Base-by-base conservation (phyloP, 2,888 invertebrate species). In the Melanargia galathea region DNA sequence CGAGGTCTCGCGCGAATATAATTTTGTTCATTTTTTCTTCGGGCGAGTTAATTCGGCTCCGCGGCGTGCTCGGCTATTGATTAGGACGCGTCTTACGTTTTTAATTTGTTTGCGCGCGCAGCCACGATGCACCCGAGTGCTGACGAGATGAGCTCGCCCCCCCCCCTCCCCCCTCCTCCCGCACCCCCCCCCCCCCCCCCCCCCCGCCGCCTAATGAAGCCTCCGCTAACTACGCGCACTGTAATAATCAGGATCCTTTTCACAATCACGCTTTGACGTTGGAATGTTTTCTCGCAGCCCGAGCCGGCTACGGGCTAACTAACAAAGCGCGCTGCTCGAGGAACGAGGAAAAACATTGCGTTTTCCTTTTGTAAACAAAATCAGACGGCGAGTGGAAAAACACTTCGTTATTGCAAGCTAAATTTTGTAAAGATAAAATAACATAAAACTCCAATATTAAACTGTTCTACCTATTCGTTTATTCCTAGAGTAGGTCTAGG, bases 31-130 rank as follows among this genome's bases (percentile, higher is more conserved):
- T 90, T 91, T 91, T 91, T 90, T 90, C 86, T 91, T 90, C 88
- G 90, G 89, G 82, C 87, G 88, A 90, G 90, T 90, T 90, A 91
- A 90, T 91, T 90, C 90, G 85, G 86, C 89, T 90, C 82, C 86
- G 87, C 86, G 86, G 88, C 87, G 86, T 82, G 86, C 86, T 83
- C 84, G 84, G 91, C 90, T 91, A 91, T 91, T 91, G 91, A 91
- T 91, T 91, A 91, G 90, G 90, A 89, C 88, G 91, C 90, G 90
- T 91, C 90, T 90, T 90, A 90, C 88, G 87, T 89, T 90, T 72
- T 91, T 90, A 90, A 90, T 91, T 90, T 90, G 90, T 90, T 90
- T 90, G 91, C 91, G 90, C 90, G 90, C 91, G 91, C 90, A 91
- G 86, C 84, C 79, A 71, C 83, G 85, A 88, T 90, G 90, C 90